Percentiles rank a stretch among this genome's conserved stretches.
Conservation (phyloP, 2,797 vertebrate species). For the Emys orbicularis region DNA sequence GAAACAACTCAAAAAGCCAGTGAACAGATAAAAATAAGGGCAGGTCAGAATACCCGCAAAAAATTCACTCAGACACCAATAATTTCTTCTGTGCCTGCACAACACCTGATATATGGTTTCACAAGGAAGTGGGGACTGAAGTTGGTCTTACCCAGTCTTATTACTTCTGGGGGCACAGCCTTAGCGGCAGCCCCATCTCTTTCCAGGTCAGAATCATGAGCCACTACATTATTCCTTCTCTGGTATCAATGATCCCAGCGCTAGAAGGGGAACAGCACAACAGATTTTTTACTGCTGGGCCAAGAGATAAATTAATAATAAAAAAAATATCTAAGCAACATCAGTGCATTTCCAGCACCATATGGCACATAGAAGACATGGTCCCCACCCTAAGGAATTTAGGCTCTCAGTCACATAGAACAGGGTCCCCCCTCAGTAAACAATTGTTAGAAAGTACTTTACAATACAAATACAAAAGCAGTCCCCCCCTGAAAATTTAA, state of each 20-base stretch:
- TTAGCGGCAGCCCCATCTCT: not conserved
- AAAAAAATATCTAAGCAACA: rapidly evolving
- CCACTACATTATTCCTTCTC: not conserved
- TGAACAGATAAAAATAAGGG: not conserved
- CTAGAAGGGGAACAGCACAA: not conserved
- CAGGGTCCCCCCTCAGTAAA: not conserved
- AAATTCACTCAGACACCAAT: not conserved
- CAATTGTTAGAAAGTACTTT: not conserved
- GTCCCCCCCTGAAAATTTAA: not conserved
- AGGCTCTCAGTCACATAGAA: not conserved
- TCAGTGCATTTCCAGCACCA: not conserved
- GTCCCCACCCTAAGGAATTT: too few species aligned
- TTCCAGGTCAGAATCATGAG: not conserved
- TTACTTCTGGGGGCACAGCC: not conserved
- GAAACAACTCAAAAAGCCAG: rapidly evolving
- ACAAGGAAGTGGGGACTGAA: not conserved
- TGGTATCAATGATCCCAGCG: not conserved
- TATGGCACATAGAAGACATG: not conserved
- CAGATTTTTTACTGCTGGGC: not conserved
- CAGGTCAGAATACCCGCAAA: not conserved
- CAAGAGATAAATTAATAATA: not conserved
- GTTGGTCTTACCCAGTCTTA: not conserved
- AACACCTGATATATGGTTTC: not conserved
- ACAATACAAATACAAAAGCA: not conserved
- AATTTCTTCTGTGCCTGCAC: not conserved